phyloP scores from a whole-genome alignment of 2,888 invertebrate species.

The Alcis repandata region DNA sequence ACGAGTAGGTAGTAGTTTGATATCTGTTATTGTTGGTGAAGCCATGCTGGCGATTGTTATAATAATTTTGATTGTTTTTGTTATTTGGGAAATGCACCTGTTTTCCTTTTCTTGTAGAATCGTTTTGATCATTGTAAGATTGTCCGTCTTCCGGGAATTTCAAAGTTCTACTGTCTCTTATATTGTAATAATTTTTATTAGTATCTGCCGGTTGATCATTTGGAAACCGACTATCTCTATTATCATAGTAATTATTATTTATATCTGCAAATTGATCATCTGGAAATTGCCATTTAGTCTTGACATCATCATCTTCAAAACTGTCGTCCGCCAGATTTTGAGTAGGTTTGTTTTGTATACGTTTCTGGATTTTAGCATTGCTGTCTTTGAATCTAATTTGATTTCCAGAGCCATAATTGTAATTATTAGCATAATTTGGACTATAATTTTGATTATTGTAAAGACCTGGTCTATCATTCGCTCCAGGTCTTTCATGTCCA shows the following conservation, averaged over 20 bases:
- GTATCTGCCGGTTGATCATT: conserved; percentile 46
- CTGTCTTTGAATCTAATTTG: conserved; percentile 49
- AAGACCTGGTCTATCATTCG: conserved; percentile 21
- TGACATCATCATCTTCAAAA: conserved; percentile 44
- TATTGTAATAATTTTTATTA: conserved; percentile 41
- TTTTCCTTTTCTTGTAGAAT: conserved; percentile 52
- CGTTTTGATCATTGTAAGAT: conserved; percentile 29
- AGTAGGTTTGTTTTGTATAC: conserved; percentile 71
- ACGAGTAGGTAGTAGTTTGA: conserved; percentile 24
- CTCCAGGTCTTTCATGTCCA: background rate
- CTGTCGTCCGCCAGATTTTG: conserved; percentile 40
- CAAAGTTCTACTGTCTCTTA: conserved; percentile 48
- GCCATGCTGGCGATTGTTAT: conserved; percentile 14
- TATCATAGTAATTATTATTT: conserved; percentile 41
- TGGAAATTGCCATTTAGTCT: conserved; percentile 69
- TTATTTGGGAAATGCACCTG: conserved; percentile 49
- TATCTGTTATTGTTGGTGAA: conserved; percentile 23
- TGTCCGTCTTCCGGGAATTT: conserved; percentile 60
- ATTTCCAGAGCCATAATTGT: conserved; percentile 48
- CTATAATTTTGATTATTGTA: conserved; percentile 56
- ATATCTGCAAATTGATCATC: conserved; percentile 46
- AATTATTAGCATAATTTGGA: conserved; percentile 55
- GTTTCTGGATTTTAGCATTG: conserved; percentile 60
- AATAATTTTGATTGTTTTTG: conserved; percentile 27
- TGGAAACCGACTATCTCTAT: conserved; percentile 63